These are phyloP conservation scores for Limnephilus rhombicus DNA, from an alignment of 2,888 invertebrate species.

Conservation along the genomic window DNA sequence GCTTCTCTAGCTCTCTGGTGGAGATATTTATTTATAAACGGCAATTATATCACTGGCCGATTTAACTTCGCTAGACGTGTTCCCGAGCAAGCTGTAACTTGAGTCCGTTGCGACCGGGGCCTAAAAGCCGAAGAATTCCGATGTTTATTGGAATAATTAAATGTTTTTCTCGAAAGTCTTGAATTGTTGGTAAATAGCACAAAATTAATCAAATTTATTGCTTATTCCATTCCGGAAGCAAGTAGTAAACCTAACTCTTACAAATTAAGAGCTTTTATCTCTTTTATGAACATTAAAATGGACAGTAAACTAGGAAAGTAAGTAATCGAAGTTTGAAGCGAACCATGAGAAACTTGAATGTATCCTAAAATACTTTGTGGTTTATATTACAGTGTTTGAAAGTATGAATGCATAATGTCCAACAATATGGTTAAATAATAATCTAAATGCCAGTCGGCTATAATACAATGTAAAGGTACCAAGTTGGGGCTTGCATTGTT, in stretches of 20 bases:
- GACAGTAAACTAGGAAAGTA: not conserved
- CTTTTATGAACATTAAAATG: not conserved
- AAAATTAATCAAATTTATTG: not conserved
- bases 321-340: not conserved
- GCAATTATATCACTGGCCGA: constrained; percentile 46
- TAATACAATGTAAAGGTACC: not conserved
- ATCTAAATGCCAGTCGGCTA: not conserved
- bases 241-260: not conserved
- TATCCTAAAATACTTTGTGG: no score
- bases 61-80: constrained; percentile 45
- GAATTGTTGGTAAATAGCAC: not conserved
- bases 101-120: constrained; percentile 2
- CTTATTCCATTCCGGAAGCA: not conserved
- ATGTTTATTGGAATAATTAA: no score
- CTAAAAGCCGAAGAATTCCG: not conserved
- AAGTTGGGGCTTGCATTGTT: not conserved
- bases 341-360: not conserved
- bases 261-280: not conserved
- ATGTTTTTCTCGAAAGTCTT: no score
- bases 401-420: not conserved
- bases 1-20: not conserved
- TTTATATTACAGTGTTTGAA: not conserved
- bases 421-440: not conserved
- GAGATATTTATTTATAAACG: constrained; percentile 38
- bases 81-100: constrained; percentile 23